A percentile compares a stretch with the other conserved stretches of the same genome.
phyloP scores from a whole-genome alignment of 2,113 vertebrate species.

The Meleagris gallopavo region DNA sequence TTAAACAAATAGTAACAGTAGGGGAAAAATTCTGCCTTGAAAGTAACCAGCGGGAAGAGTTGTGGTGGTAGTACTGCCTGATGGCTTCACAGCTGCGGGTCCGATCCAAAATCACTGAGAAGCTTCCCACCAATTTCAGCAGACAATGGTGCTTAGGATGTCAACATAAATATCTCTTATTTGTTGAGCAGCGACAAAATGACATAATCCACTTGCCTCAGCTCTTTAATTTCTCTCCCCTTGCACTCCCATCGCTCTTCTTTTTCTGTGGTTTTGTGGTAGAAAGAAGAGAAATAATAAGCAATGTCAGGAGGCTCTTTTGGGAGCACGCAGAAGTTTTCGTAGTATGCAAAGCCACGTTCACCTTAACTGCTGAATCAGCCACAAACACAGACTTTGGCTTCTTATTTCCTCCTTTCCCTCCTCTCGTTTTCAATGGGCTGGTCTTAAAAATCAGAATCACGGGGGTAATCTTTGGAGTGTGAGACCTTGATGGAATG shows the following conservation, averaged over 20 bases:
- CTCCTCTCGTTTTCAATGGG: neutral
- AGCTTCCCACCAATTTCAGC: neutral
- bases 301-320: neutral
- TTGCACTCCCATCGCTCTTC: neutral
- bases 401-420: neutral
- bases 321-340: neutral
- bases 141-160: neutral
- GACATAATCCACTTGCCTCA: neutral
- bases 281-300: slow-evolving; percentile 11
- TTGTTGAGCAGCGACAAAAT: neutral
- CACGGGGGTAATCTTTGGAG: slow-evolving; percentile 6
- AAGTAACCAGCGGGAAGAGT: neutral
- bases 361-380: slow-evolving; percentile 40
- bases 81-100: neutral
- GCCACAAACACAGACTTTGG: neutral
- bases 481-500: slow-evolving; percentile 38
- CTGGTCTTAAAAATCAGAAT: slow-evolving; percentile 17
- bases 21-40: neutral
- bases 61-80: neutral
- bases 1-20: neutral
- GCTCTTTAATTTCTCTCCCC: neutral
- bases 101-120: neutral
- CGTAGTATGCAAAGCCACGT: neutral
- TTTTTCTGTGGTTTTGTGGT: slow-evolving; percentile 43
- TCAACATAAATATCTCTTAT: neutral